Evolutionary conservation across 2,113 vertebrate species (phyloP), one percentile per base, ranked within the genome.

Genomic region (Galemys pyrenaicus): DNA sequence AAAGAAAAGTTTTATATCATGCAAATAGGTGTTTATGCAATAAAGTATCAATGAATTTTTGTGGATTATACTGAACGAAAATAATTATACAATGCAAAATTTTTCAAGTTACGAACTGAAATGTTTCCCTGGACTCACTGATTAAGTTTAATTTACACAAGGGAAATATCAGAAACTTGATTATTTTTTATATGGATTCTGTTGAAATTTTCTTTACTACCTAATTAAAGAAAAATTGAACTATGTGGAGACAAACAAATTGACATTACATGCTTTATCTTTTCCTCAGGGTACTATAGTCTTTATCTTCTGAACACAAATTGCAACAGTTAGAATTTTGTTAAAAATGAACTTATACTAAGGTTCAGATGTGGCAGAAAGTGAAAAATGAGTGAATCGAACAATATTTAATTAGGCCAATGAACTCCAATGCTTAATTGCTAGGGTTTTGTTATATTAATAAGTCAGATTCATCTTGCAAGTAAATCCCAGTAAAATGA

Each of bases 221-320:
- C 96, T 92, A 97, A 94, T 96, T 97, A 96, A 96, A 96, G 87
- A 75, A 83, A 96, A 95, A 17, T 24, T 84, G 62, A 95, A 89
- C 67, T 67, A 77, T 64, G 62, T 68, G 90, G 70, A 93, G 56
- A 86, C 35, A 96, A 96, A 93, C 56, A 97, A 95, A 93, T 89
- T 85, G 94, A 64, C 60, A 96, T 89, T 94, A 58, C 88, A 92
- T 90, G 56, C 44, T 65, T 96, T 32, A 32, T 73, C 41, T 89
- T 96, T 91, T 93, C 64, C 62, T 67, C 62, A 94, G 96, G 58
- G 91, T 85, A 81, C 30, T 58, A 67, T 94, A 80, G 20, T 65
- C 71, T 78, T 97, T 96, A 95, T 97, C 83, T 97, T 95, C 83
- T 91, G 39, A 86, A 89, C 22, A 51, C 32, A 97, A 97, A 96